phyloP scores from a whole-genome alignment of 2,888 invertebrate genomes.

The Brachyptera risi region DNA sequence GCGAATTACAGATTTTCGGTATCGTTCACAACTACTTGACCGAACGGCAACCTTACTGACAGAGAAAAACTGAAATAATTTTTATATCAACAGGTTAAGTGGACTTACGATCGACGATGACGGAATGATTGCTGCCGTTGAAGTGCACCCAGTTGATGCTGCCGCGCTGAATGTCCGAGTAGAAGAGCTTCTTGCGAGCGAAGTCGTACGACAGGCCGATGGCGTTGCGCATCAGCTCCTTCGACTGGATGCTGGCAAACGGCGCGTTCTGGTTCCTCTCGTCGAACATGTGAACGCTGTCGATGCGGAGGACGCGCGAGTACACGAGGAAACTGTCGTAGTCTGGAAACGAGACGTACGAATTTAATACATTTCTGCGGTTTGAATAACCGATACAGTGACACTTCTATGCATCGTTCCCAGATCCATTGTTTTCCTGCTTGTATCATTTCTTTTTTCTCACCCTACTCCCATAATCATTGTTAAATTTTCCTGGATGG shows the following conservation, averaged over 20 bases:
- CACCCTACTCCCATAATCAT: too few species aligned
- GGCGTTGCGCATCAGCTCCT: constrained; percentile 74
- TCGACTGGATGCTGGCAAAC: constrained; percentile 65
- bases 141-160: constrained; percentile 78
- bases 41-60: too few species aligned
- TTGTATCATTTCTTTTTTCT: too few species aligned
- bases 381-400: too few species aligned
- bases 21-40: too few species aligned
- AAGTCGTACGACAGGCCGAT: constrained; percentile 82
- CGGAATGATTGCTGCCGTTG: constrained; percentile 68
- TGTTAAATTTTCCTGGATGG: too few species aligned
- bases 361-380: constrained; percentile 6
- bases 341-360: constrained; percentile 48
- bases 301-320: constrained; percentile 75
- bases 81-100: too few species aligned
- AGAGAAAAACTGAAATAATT: too few species aligned
- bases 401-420: too few species aligned
- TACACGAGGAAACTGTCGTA: constrained; percentile 80
- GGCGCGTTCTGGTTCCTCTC: constrained; percentile 70
- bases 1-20: too few species aligned
- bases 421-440: too few species aligned
- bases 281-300: constrained; percentile 72
- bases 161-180: constrained; percentile 84
- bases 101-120: constrained; percentile 63
- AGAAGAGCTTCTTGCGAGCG: constrained; percentile 64